A percentile compares a stretch with the other conserved stretches of the same genome.
Evolutionary conservation across 2,888 invertebrate genomes (phyloP).

Genomic region (Nipponacmea schrenckii): DNA sequence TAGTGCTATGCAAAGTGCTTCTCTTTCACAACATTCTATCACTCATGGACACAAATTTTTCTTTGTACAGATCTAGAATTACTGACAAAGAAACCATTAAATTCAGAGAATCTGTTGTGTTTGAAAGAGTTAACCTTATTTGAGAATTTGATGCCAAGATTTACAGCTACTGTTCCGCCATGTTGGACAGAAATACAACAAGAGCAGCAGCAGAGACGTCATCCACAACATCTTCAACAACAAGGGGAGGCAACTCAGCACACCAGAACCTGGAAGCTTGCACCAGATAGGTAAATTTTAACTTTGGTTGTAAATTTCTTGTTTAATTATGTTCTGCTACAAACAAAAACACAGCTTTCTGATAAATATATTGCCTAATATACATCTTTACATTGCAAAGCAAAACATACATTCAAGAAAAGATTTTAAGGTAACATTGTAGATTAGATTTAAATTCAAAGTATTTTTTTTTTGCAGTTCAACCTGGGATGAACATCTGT

Average conservation of each 20-base stretch:
- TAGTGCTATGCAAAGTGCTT: no score
- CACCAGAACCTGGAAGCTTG: slow-evolving; percentile 88
- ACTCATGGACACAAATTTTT: no score
- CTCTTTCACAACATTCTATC: no score
- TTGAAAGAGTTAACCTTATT: slow-evolving; percentile 82
- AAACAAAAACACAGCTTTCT: no score
- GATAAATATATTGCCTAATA: no score
- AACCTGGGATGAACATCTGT: slow-evolving; percentile 92
- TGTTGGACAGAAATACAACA: slow-evolving; percentile 95
- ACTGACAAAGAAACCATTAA: slow-evolving; percentile 72
- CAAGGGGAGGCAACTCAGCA: slow-evolving; percentile 77
- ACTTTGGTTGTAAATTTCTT: neutral
- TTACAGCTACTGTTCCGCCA: slow-evolving; percentile 88
- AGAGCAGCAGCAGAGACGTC: slow-evolving; percentile 87
- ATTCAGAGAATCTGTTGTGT: slow-evolving; percentile 72
- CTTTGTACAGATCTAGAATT: slow-evolving; percentile 49
- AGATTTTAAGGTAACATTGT: no score
- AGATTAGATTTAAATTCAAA: no score
- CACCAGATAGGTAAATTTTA: slow-evolving; percentile 78
- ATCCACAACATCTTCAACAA: slow-evolving; percentile 82
- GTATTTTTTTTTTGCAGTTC: slow-evolving; percentile 69
- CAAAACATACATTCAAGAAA: no score
- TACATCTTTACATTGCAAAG: no score
- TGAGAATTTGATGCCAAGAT: slow-evolving; percentile 77
- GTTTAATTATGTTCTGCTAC: no score